phyloP scores from a whole-genome alignment of 92 coral and sea anemone genomes.

The Umimayanthus kanabou region DNA sequence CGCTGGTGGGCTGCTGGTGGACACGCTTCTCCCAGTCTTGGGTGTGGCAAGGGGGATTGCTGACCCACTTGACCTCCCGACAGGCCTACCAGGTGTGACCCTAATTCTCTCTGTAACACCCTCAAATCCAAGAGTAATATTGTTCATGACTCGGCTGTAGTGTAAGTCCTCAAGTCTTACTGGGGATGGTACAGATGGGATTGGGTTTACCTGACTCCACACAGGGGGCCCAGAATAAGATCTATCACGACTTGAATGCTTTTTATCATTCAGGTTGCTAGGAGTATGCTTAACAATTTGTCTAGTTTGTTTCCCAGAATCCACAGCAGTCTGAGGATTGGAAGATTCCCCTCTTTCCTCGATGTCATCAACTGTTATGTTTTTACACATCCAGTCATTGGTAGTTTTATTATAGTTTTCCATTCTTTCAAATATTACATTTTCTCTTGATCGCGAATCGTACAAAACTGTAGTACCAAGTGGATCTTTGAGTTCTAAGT shows the following conservation, averaged over 20 bases:
- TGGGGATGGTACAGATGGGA: constrained; percentile 13
- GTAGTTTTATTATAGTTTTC: background rate
- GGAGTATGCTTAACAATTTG: background rate
- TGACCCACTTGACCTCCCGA: constrained; percentile 12
- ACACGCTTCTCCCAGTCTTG: background rate
- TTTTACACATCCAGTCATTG: background rate
- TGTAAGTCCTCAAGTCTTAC: constrained; percentile 15
- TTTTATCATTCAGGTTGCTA: background rate
- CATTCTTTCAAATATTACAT: background rate
- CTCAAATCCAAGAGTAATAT: constrained; percentile 23
- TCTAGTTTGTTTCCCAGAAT: background rate
- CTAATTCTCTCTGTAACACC: background rate
- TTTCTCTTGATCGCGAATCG: background rate
- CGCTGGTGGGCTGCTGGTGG: constrained; percentile 29
- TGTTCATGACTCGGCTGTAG: constrained; percentile 21
- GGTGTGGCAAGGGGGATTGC: constrained; percentile 6
- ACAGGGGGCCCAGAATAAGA: background rate
- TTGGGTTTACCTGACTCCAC: background rate
- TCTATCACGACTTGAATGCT: background rate
- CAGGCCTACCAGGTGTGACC: background rate
- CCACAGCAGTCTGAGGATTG: background rate
- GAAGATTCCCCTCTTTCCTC: background rate
- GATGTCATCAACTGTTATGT: background rate
- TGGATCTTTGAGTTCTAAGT: background rate
- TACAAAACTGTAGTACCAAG: background rate